Base-by-base conservation (phyloP, 64 coral and sea anemone species). In the Stichodactyla helianthus region DNA sequence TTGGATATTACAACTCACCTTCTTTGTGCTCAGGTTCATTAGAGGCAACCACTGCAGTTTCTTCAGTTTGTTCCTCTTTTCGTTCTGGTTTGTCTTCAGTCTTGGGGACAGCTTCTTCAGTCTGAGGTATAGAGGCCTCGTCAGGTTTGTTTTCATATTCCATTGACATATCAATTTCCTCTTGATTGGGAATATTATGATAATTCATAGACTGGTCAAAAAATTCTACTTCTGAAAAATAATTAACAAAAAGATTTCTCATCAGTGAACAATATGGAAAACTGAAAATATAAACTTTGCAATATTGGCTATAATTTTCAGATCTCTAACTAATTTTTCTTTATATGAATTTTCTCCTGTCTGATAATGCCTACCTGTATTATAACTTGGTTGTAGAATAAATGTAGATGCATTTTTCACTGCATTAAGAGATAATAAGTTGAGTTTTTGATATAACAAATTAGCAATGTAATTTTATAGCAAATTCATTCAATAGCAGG, bases 111-210 rank as follows among this genome's bases (percentile, higher is more conserved):
- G 23, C 12, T 60, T 84, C 59, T 84, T 84, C 83, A 5, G 83
- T 15, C 27, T 58, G 54, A n/a, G n/a, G 54, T 84, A 19, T 51
- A 6, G 18, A 12, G 5, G 83, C 23, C 19, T 63, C 52, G 17
- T 84, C 83, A 62, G 23, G 0, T 25, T 51, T 62, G 14, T 84
- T 25, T 50, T 31, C 83, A 84, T 28, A 57, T 17, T 84, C 83
- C 83, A 84, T 63, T 18, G 78, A 81, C 13, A 81, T 50, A 13
- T 81, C 78, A n/a, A 54, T 6, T 81, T 17, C 78, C 6, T 54
- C 78, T 81, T 81, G 78, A 81, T 74, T 74, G 12, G 68, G 68
- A 74, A 12, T 74, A 10, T 31, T 74, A 13, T 74, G 68, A 74
- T 31, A 74, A 74, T 74, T 74, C 68, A 74, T 74, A 74, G 68